phyloP scores from a whole-genome alignment of 1,140 invertebrate genomes.

The Brachionus rotundiformis region DNA sequence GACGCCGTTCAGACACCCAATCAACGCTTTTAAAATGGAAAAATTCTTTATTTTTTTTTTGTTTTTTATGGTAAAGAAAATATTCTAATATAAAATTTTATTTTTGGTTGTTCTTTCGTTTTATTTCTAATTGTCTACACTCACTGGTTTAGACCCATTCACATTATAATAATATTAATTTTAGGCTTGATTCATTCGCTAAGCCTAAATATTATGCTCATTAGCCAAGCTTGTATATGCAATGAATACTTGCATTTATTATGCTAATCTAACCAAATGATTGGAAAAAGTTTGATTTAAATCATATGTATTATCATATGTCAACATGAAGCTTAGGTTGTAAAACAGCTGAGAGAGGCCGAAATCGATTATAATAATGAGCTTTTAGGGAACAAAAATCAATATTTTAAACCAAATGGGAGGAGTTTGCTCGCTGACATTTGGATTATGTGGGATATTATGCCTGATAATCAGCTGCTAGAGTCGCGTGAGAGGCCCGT shows the following conservation, averaged over 20 bases:
- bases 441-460: not conserved
- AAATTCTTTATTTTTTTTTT: not conserved
- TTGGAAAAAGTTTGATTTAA: not conserved
- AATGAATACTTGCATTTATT: not conserved
- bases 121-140: slow-evolving; percentile 14
- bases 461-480: not conserved
- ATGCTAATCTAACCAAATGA: not conserved
- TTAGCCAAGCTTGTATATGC: not conserved
- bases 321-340: not conserved
- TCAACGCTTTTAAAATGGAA: no score
- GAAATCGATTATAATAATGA: slow-evolving; percentile 14
- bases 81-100: no score
- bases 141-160: slow-evolving; percentile 10
- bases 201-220: not conserved
- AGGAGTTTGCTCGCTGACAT: not conserved
- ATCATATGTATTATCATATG: slow-evolving; percentile 49
- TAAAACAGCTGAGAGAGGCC: slow-evolving; percentile 41
- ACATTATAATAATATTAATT: not conserved
- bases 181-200: not conserved
- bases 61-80: not conserved
- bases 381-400: not conserved
- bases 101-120: not conserved
- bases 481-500: not conserved
- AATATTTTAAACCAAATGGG: not conserved
- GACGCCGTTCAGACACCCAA: no score